A percentile compares a stretch with the other conserved stretches of the same genome.
phyloP scores from a whole-genome alignment of 2,797 vertebrate species.

The Coilia nasus region DNA sequence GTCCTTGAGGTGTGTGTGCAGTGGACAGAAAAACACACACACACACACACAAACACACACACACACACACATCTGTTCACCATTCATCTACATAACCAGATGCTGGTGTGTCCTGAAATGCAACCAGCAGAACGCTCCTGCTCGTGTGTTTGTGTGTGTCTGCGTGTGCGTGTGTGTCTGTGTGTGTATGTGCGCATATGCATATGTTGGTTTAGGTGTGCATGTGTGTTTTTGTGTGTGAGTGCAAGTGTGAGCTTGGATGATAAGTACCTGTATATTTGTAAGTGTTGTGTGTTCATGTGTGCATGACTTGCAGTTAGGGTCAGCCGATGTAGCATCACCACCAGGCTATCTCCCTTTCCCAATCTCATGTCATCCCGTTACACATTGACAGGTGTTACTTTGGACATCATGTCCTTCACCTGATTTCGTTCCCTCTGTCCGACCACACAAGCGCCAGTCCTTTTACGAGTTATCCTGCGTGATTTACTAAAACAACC shows the following conservation, averaged over 20 bases:
- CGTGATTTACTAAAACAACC: not conserved
- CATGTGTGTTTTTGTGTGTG: not conserved
- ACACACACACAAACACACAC: not conserved
- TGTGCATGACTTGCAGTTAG: not conserved
- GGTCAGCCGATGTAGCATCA: not conserved
- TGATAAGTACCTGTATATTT: too few relatives aligned
- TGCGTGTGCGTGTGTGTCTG: not conserved
- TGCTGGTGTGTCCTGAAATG: not conserved
- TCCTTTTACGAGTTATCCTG: not conserved
- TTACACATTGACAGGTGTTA: constrained; percentile 54
- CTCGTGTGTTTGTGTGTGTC: not conserved
- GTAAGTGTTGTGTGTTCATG: too few relatives aligned
- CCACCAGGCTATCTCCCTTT: constrained; percentile 26
- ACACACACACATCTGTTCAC: constrained; percentile 28
- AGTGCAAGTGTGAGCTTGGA: not conserved
- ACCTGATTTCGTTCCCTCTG: not conserved
- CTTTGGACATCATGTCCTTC: constrained; percentile 45
- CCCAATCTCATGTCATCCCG: constrained; percentile 25
- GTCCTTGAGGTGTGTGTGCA: not conserved
- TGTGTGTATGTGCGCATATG: not conserved
- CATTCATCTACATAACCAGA: constrained; percentile 38
- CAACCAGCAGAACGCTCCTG: not conserved
- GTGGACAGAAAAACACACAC: not conserved
- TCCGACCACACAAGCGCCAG: not conserved
- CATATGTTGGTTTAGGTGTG: not conserved